phyloP scores from a whole-genome alignment of 2,797 vertebrate species.

The Onychomys torridus region DNA sequence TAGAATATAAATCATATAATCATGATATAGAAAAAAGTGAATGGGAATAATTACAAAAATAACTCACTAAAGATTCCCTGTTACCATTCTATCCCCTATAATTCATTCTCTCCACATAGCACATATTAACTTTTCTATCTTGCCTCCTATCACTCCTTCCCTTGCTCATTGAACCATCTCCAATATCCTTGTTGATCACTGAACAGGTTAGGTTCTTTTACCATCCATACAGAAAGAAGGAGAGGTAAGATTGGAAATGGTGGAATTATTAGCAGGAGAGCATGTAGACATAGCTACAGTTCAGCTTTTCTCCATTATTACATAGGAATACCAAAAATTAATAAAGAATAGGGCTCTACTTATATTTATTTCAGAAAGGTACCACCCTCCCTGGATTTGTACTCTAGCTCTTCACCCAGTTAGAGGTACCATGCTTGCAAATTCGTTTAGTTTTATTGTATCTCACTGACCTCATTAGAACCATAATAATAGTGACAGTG shows the following conservation, averaged over 20 bases:
- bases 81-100: neutral
- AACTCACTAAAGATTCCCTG: neutral
- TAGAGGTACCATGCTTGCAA: neutral
- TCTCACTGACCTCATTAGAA: neutral
- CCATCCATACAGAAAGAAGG: neutral
- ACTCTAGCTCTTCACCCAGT: neutral
- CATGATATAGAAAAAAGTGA: neutral
- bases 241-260: neutral
- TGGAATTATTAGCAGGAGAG: neutral
- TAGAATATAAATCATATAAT: neutral
- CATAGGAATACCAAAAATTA: neutral
- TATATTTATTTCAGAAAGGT: neutral
- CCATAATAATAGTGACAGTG: neutral
- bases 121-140: neutral
- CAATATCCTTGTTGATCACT: neutral
- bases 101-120: neutral
- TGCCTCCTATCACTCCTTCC: neutral
- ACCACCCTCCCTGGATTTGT: neutral
- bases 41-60: neutral
- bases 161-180: neutral
- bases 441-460: constrained; percentile 17
- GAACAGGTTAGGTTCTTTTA: neutral
- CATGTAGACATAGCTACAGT: neutral
- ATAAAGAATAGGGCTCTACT: neutral
- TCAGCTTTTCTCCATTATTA: neutral